Percentiles rank a stretch among this genome's conserved stretches.
These are phyloP conservation scores for Lagopus muta DNA, from an alignment of 2,113 vertebrate species.

Conservation along the genomic window DNA sequence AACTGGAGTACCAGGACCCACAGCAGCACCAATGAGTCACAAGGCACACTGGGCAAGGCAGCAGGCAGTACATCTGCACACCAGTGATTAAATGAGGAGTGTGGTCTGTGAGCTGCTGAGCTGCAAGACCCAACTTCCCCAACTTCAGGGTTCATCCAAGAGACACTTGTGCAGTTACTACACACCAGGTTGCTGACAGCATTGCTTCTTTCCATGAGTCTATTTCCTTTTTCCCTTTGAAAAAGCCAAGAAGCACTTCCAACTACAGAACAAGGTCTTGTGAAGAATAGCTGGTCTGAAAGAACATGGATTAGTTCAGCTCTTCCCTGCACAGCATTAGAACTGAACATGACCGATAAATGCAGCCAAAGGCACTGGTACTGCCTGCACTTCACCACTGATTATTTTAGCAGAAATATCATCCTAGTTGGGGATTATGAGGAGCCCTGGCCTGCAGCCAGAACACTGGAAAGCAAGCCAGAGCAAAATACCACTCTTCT, in stretches of 20 bases:
- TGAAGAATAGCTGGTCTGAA: neutral
- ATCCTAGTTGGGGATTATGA: slow-evolving; percentile 42
- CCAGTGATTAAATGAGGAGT: neutral
- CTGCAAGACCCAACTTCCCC: neutral
- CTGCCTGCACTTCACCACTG: neutral
- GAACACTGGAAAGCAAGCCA: neutral
- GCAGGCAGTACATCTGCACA: neutral
- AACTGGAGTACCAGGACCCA: neutral
- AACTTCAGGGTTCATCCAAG: neutral
- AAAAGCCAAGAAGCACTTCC: neutral
- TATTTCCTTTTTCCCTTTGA: neutral
- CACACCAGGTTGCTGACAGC: neutral
- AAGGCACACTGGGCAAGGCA: neutral
- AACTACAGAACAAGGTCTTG: neutral
- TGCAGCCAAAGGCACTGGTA: neutral
- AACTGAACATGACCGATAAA: neutral
- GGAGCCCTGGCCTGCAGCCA: slow-evolving; percentile 33
- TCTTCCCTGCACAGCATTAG: neutral
- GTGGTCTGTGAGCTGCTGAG: neutral
- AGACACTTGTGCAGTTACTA: neutral
- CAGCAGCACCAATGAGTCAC: neutral
- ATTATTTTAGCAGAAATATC: slow-evolving; percentile 54
- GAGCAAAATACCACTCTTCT: slow-evolving; percentile 6
- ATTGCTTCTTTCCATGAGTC: neutral
- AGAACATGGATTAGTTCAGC: neutral